Conservation (phyloP, 2,888 invertebrate species). For the Dasysyrphus albostriatus region DNA sequence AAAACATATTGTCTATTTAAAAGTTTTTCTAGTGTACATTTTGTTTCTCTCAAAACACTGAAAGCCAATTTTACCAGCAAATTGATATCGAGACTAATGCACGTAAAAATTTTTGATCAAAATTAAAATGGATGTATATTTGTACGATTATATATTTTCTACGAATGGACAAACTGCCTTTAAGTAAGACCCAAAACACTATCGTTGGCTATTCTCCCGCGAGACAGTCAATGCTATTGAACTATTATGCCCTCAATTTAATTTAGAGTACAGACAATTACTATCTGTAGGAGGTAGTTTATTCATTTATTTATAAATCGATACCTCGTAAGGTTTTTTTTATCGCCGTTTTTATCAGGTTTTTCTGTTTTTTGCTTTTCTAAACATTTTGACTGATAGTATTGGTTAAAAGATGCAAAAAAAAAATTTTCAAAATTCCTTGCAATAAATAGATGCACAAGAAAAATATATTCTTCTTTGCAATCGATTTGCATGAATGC, state of each 20-base stretch:
- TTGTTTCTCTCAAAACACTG: too few species aligned
- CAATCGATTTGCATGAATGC: background rate
- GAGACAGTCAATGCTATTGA: conserved; percentile 3
- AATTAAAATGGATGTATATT: too few species aligned
- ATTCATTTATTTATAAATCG: conserved; percentile 2
- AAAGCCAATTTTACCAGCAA: too few species aligned
- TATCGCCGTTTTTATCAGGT: background rate
- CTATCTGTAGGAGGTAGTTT: background rate
- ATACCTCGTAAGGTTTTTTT: background rate
- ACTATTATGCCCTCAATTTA: conserved; percentile 3
- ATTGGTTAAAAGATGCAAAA: background rate
- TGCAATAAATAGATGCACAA: background rate
- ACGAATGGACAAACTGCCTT: too few species aligned
- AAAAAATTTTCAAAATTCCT: background rate
- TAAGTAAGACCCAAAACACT: background rate
- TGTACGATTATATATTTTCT: too few species aligned
- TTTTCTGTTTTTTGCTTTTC: conserved; percentile 4
- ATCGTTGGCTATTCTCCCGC: background rate
- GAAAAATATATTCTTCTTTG: background rate
- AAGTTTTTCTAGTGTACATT: too few species aligned
- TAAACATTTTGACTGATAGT: background rate
- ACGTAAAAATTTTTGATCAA: too few species aligned
- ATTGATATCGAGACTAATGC: too few species aligned
- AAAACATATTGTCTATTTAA: too few species aligned
- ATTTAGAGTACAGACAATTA: conserved; percentile 7